Conservation (phyloP, 2,113 vertebrate species). For the Semnornis frantzii region DNA sequence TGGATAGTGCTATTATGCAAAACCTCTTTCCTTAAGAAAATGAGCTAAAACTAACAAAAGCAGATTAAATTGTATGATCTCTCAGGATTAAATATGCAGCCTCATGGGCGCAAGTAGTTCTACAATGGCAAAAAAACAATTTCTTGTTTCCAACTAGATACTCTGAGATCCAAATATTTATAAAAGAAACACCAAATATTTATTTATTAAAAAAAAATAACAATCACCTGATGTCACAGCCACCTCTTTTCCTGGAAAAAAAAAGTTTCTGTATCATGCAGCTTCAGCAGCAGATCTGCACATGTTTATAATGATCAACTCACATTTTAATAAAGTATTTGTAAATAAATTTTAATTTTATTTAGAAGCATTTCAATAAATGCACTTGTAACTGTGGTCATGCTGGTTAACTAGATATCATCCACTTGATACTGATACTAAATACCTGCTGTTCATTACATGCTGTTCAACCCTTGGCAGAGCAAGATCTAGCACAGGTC, state of each 20-base stretch:
- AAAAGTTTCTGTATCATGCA: not conserved
- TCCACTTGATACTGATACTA: not conserved
- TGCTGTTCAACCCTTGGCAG: not conserved
- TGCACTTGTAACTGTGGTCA: not conserved
- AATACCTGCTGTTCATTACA: not conserved
- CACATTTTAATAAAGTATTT: not conserved
- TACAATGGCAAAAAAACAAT: not conserved
- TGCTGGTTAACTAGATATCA: not conserved
- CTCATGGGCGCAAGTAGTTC: not conserved
- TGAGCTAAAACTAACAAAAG: not conserved
- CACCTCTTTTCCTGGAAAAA: not conserved
- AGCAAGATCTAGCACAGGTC: not conserved
- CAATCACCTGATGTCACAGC: not conserved
- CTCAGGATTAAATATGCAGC: not conserved
- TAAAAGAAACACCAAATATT: not conserved
- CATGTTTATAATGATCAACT: not conserved
- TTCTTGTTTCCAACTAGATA: not conserved
- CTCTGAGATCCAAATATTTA: not conserved
- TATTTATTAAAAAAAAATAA: not conserved
- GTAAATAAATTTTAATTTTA: not conserved
- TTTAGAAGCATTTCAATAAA: not conserved
- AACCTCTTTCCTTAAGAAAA: slow-evolving; percentile 15
- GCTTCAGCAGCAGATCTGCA: not conserved
- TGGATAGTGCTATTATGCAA: not conserved
- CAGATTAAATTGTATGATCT: not conserved